These are phyloP conservation scores for Chaetura pelagica DNA, from an alignment of 2,113 vertebrate genomes.

Conservation along the genomic window DNA sequence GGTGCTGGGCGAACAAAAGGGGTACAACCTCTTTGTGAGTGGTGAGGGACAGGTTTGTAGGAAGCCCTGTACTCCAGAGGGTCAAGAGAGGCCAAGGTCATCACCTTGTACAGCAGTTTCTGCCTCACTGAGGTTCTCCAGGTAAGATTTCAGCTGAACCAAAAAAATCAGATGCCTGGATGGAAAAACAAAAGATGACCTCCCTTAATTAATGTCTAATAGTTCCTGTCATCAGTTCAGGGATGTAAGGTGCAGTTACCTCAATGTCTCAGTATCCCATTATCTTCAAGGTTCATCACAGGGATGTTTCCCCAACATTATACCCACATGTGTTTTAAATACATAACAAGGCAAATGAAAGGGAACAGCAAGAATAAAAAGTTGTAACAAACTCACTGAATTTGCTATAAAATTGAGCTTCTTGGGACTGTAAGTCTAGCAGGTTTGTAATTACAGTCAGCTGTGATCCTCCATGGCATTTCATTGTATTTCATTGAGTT, in stretches of 20 bases:
- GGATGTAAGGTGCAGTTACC: not conserved
- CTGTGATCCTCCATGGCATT: not conserved
- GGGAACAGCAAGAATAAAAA: not conserved
- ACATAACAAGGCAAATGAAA: not conserved
- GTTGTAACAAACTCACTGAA: not conserved
- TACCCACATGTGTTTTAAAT: not conserved
- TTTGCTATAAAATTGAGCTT: not conserved
- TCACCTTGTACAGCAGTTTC: not conserved
- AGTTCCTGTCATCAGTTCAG: not conserved
- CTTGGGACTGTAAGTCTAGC: not conserved
- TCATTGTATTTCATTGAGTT: not conserved
- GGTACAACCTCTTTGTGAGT: accelerated
- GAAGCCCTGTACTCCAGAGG: not conserved
- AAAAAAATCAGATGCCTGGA: not conserved
- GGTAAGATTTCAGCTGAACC: not conserved
- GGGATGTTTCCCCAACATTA: not conserved
- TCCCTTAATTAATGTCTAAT: not conserved
- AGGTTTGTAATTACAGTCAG: not conserved
- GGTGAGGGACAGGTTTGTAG: accelerated
- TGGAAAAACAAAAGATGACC: not conserved
- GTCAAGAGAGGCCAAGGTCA: not conserved
- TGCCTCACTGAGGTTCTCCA: not conserved
- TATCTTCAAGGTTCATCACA: not conserved
- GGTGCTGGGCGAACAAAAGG: accelerated
- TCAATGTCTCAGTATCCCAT: not conserved